Percentiles rank a stretch among this genome's conserved stretches.
These are phyloP conservation scores for Dysmachus trigonus DNA, from an alignment of 2,888 invertebrate species.

Conservation along the genomic window DNA sequence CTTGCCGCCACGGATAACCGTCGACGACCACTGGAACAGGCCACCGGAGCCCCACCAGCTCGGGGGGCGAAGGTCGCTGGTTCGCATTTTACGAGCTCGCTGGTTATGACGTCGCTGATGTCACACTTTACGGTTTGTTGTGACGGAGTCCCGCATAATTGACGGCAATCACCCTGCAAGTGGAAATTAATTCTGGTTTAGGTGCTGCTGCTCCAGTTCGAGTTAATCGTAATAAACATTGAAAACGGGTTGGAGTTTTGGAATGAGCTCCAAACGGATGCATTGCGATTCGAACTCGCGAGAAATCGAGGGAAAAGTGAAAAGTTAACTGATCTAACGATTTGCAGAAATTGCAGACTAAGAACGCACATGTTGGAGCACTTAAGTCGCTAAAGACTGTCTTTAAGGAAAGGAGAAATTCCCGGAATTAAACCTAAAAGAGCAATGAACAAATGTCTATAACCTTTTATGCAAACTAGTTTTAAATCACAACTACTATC, in stretches of 20 bases:
- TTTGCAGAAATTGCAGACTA: neutral
- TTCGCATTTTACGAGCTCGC: constrained; percentile 12
- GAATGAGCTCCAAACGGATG: neutral
- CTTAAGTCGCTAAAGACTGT: neutral
- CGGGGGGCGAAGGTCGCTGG: constrained; percentile 16
- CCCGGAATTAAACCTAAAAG: neutral
- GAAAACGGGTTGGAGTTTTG: neutral
- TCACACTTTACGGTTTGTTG: constrained; percentile 61
- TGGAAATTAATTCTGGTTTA: constrained; percentile 25
- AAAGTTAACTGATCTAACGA: neutral
- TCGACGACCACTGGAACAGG: neutral
- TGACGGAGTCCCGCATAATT: constrained; percentile 52
- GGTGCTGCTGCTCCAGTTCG: neutral
- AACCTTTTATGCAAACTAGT: neutral
- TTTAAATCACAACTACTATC: no score
- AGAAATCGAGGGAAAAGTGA: neutral
- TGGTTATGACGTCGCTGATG: constrained; percentile 18
- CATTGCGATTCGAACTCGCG: neutral
- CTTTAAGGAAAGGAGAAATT: neutral
- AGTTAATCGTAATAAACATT: neutral
- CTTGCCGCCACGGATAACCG: constrained; percentile 34
- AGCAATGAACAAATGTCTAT: neutral
- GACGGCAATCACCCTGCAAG: constrained; percentile 32
- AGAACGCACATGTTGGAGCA: neutral
- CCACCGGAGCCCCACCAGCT: neutral